Base-by-base conservation (phyloP, 2,888 invertebrate species). In the Andrena minutula region DNA sequence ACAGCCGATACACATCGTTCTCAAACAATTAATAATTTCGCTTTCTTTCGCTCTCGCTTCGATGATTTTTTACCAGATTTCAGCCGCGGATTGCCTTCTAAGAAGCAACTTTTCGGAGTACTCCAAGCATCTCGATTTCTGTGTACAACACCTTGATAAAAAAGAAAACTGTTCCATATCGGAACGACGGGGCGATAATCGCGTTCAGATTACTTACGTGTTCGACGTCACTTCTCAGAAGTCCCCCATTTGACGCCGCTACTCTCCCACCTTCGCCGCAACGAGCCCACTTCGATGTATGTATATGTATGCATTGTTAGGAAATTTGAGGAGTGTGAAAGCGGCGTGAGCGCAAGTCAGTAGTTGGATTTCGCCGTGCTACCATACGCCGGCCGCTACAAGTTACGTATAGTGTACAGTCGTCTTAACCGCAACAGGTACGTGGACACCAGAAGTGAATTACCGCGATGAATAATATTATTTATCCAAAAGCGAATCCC, bases 371-470 rank as follows among this genome's bases (percentile, higher is more conserved):
- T 69, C 51, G 16, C 5, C 5, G 20, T 10, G 41, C 16, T n/a
- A 56, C 10, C 5, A 10, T 49, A 51, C n/a, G 10, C 4, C 23
- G 30, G 20, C 7, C n/a, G 30, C 1, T 30, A 12, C n/a, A 32
- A 4, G 32, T 12, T 60, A 51, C 41, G 47, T 64, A 3, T 60
- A 60, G 3, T 28, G 53, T 63, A 35, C 23, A 30, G 10, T 20
- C 12, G 16, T 23, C 12, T 12, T 28, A 51, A 10, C 30, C 63
- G 47, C 66, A 84, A 75, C 63, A 85, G 78, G 84, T 85, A 82
- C 23, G 77, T 61, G 49, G 5, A 0, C n/a, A 51, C 10, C 6
- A 58, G 49, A 41, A 63, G 56, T 7, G n/a, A 60, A 8, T 6
- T 35, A 23, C 12, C 12, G 1, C 7, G 4, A 7, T 7, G 20